These are phyloP conservation scores for Rhineura floridana DNA, from an alignment of 2,113 vertebrate genomes.

Conservation along the genomic window DNA sequence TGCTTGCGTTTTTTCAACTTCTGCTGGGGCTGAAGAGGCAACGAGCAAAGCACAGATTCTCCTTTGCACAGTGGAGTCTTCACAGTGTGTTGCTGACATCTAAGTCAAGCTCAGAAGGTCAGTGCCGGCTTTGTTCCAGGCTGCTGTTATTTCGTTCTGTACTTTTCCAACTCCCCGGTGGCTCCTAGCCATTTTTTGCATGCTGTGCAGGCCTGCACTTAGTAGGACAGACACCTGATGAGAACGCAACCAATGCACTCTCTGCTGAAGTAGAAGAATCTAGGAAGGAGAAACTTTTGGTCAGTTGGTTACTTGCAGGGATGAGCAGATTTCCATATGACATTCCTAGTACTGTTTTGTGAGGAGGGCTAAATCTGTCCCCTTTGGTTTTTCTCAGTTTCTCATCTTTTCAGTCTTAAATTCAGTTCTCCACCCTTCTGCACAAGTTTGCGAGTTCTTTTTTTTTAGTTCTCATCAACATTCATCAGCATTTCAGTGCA, in stretches of 20 bases:
- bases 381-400: too few relatives aligned
- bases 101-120: slow-evolving; percentile 24
- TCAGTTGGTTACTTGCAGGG: background rate
- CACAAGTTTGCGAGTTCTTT: too few relatives aligned
- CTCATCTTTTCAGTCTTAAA: too few relatives aligned
- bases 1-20: background rate
- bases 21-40: background rate
- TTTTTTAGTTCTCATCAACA: too few relatives aligned
- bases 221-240: background rate
- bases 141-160: background rate
- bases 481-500: too few relatives aligned
- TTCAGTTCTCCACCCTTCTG: too few relatives aligned
- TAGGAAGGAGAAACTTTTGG: background rate
- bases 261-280: background rate
- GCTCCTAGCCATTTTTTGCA: background rate
- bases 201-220: background rate
- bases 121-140: background rate
- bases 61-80: background rate
- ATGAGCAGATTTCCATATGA: background rate
- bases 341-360: background rate
- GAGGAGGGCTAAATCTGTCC: background rate
- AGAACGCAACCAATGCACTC: slow-evolving; percentile 4
- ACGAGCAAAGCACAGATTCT: background rate
- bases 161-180: background rate
- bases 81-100: background rate